A percentile compares a stretch with the other conserved stretches of the same genome.
phyloP scores from a whole-genome alignment of 2,888 invertebrate genomes.

The Formica aserva region DNA sequence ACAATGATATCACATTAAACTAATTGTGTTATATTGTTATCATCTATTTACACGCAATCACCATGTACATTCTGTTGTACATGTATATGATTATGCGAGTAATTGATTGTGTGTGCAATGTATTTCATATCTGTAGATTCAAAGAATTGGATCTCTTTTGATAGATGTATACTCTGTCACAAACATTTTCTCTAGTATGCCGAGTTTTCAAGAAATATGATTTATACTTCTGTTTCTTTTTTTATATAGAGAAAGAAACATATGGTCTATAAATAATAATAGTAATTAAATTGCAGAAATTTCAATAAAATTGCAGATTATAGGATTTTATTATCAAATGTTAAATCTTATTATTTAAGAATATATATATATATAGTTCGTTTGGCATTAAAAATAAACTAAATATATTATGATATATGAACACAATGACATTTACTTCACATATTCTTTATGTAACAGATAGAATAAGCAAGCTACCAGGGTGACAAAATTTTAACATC shows the following conservation, averaged over 20 bases:
- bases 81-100: neutral
- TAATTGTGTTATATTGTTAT: conserved; percentile 12
- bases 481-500: neutral
- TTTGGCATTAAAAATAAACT: conserved; percentile 4
- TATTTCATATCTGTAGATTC: neutral
- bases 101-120: conserved; percentile 2
- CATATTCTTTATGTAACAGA: conserved; percentile 1
- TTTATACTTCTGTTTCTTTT: neutral
- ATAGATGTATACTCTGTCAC: neutral
- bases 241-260: conserved; percentile 3
- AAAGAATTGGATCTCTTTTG: neutral
- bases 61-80: neutral
- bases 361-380: neutral
- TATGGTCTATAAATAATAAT: neutral
- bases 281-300: neutral
- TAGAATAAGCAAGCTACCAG: neutral
- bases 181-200: neutral
- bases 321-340: neutral
- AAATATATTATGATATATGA: neutral
- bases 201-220: neutral
- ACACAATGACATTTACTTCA: neutral
- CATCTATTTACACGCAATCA: neutral
- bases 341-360: conserved; percentile 12
- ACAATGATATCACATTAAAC: conserved; percentile 4
- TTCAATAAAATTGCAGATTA: neutral